These are phyloP conservation scores for Accipiter badius DNA, from an alignment of 2,797 vertebrate genomes.

Conservation along the genomic window DNA sequence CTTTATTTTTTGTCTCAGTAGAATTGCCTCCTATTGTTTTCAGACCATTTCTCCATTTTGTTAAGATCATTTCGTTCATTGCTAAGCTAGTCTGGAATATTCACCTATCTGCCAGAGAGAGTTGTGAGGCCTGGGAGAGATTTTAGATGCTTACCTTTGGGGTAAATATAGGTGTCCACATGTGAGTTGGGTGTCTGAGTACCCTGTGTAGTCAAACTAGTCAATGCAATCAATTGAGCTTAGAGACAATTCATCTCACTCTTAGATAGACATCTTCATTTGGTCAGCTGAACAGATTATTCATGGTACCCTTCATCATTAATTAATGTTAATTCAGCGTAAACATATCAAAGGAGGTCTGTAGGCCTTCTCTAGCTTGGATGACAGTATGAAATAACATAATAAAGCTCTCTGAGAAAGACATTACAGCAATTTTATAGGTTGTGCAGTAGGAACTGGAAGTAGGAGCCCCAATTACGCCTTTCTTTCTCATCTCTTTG, in stretches of 20 bases:
- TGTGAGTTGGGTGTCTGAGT: background rate
- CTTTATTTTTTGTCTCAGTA: background rate
- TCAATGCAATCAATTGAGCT: background rate
- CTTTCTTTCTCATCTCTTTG: slow-evolving; percentile 17
- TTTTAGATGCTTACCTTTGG: background rate
- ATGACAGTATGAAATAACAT: background rate
- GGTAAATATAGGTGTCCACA: background rate
- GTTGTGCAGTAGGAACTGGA: background rate
- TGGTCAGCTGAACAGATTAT: background rate
- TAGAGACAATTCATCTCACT: background rate
- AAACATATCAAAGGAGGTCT: background rate
- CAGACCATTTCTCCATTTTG: background rate
- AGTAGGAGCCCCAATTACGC: background rate
- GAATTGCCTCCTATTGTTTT: background rate
- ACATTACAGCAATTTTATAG: background rate
- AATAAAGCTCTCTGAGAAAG: background rate
- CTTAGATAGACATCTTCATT: background rate
- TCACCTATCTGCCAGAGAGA: background rate
- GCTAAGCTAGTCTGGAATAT: background rate
- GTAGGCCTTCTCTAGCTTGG: background rate
- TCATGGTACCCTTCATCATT: background rate
- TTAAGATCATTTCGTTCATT: background rate
- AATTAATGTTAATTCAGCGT: background rate
- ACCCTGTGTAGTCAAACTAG: background rate
- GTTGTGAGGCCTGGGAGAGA: background rate